These are phyloP conservation scores for Euura saliciscinereae DNA, from an alignment of 1,140 invertebrate genomes.

Conservation along the genomic window DNA sequence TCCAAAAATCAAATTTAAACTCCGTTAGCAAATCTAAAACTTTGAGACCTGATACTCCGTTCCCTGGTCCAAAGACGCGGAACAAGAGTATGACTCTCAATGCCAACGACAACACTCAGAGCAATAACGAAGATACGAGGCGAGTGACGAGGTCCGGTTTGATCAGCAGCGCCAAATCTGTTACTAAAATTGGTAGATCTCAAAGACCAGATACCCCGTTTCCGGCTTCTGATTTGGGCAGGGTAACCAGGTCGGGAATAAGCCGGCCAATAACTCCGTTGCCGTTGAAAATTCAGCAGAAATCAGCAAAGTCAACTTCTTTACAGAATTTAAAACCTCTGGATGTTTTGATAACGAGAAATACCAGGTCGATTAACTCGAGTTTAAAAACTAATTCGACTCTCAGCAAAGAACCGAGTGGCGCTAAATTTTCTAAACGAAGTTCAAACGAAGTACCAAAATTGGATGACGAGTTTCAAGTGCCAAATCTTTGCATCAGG, in stretches of 20 bases:
- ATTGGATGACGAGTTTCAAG: slow-evolving; percentile 29
- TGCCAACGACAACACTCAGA: background rate
- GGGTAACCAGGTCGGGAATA: background rate
- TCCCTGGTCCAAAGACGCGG: background rate
- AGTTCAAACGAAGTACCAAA: background rate
- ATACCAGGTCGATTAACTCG: background rate
- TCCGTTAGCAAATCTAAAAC: background rate
- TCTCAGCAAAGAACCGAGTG: background rate
- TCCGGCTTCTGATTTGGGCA: slow-evolving; percentile 13
- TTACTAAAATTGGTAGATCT: slow-evolving; percentile 1
- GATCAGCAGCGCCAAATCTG: background rate
- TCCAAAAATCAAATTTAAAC: background rate
- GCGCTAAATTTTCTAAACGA: background rate
- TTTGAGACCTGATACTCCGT: background rate
- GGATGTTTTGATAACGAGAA: background rate
- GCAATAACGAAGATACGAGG: background rate
- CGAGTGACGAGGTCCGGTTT: background rate
- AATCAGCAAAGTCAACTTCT: background rate
- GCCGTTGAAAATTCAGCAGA: background rate
- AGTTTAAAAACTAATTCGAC: background rate
- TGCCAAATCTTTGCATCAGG: slow-evolving; percentile 11
- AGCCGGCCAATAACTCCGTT: background rate
- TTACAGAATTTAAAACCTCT: background rate
- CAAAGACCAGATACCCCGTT: slow-evolving; percentile 24
- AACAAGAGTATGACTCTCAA: background rate